Percentiles rank a stretch among this genome's conserved stretches.
phyloP scores from a whole-genome alignment of 1,140 invertebrate species.

The Drosophila orosa region DNA sequence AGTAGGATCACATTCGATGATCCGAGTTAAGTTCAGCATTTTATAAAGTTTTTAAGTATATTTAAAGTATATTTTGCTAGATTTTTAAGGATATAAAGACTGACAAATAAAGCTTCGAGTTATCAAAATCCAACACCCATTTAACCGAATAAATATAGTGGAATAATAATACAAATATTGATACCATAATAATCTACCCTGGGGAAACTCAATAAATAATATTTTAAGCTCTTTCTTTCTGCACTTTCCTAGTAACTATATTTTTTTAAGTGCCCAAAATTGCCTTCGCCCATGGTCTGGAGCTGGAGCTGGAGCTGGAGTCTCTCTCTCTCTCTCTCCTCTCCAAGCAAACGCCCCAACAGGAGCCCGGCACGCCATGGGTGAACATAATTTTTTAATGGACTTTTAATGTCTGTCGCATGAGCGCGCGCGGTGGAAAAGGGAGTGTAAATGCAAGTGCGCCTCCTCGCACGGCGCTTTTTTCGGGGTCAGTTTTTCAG shows the following conservation, averaged over 20 bases:
- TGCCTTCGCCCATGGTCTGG: slow-evolving; percentile 36
- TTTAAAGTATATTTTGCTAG: no score
- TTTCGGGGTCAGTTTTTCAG: slow-evolving; percentile 36
- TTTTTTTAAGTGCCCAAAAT: slow-evolving; percentile 30
- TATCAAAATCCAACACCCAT: no score
- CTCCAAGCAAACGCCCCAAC: slow-evolving; percentile 52
- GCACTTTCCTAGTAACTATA: neutral
- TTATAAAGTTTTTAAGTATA: no score
- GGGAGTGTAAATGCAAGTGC: slow-evolving; percentile 33
- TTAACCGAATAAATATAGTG: no score
- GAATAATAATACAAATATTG: no score
- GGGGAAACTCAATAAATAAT: no score
- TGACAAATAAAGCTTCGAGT: no score
- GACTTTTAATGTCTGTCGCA: slow-evolving; percentile 79
- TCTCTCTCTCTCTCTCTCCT: slow-evolving; percentile 7
- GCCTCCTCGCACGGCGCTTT: slow-evolving; percentile 28
- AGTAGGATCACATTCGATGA: no score
- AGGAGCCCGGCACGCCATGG: slow-evolving; percentile 53
- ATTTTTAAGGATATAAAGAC: no score
- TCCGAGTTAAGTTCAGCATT: no score
- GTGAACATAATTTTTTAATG: slow-evolving; percentile 78
- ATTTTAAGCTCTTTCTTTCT: neutral
- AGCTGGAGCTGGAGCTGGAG: slow-evolving; percentile 9
- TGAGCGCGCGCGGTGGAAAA: slow-evolving; percentile 36
- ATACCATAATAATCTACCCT: no score